phyloP scores from a whole-genome alignment of 2,888 invertebrate species.

The Zaprionus bogoriensis region DNA sequence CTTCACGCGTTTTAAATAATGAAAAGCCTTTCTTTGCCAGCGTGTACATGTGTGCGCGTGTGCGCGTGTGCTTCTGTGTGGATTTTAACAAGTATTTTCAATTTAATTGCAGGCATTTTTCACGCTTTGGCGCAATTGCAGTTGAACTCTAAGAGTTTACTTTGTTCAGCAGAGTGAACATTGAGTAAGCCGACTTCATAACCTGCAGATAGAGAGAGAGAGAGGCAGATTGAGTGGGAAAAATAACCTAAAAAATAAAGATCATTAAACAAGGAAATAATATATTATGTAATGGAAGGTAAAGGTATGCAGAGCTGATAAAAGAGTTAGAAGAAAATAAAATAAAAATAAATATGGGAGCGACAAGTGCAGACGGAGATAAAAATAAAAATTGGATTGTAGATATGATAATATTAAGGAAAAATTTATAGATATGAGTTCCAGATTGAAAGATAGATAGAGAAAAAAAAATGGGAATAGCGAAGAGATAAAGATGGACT shows the following conservation, averaged over 20 bases:
- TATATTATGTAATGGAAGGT: no score
- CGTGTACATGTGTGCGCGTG: not conserved
- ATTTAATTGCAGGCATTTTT: slow-evolving; percentile 27
- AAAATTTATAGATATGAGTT: no score
- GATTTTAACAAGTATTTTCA: slow-evolving; percentile 26
- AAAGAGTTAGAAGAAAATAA: no score
- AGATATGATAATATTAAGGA: no score
- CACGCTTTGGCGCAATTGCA: not conserved
- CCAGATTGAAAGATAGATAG: no score
- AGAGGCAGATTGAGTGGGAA: not conserved
- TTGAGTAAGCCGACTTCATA: slow-evolving; percentile 72
- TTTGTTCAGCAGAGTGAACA: slow-evolving; percentile 67
- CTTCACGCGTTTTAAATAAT: slow-evolving; percentile 18
- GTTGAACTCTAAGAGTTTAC: slow-evolving; percentile 24
- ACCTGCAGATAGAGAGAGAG: slow-evolving; percentile 51
- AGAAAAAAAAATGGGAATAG: no score
- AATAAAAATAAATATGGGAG: no score
- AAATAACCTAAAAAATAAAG: not conserved
- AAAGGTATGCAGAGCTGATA: no score
- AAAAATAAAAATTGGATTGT: no score
- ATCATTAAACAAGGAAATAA: not conserved
- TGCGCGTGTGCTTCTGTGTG: not conserved
- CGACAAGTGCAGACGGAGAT: no score
- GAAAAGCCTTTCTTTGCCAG: slow-evolving; percentile 2
- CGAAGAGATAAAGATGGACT: no score